Base-by-base conservation (phyloP, 1,140 invertebrate genomes). In the Telenomus remus region DNA sequence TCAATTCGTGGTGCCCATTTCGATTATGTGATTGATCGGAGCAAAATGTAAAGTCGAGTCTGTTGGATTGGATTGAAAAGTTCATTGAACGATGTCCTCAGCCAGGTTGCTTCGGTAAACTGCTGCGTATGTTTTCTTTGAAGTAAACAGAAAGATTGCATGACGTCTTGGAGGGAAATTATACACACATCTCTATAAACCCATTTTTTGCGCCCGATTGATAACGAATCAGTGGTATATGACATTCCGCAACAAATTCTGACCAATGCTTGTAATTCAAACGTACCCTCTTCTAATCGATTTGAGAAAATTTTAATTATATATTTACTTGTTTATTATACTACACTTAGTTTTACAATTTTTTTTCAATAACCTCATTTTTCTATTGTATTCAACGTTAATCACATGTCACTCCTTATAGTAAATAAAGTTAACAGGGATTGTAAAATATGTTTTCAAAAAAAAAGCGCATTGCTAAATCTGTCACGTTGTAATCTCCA, bases 181-280 rank as follows among this genome's bases (percentile, higher is more conserved):
- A 69, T 69, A 77, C 68, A 72, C 75, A 59, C 75, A 64, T 59
- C 37, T 42, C 55, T 76, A 37, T 60, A 64, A 65, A 51, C 65
- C 54, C 65, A 60, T 68, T 76, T 70, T 75, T 75, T 71, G 71
- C 64, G 75, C 80, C 84, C 80, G 81, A 84, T 84, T 82, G 79
- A 78, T 79, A 82, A 82, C 81, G 82, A 81, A 81, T 81, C 73
- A 77, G 70, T 78, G 82, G 76, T 85, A 83, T 85, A 84, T 84
- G 85, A 84, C 81, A 85, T 84, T 85, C 84, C 76, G 84, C 81
- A 84, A 82, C 71, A 79, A 80, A 73, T 84, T 84, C n/a, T n/a
- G n/a, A n/a, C n/a, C n/a, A n/a, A n/a, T n/a, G n/a, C n/a, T n/a
- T n/a, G n/a, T n/a, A n/a, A n/a, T n/a, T n/a, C n/a, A n/a, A n/a